Percentiles rank a stretch among this genome's conserved stretches.
phyloP scores from a whole-genome alignment of 1,140 invertebrate genomes.

The Trichonephila clavata region DNA sequence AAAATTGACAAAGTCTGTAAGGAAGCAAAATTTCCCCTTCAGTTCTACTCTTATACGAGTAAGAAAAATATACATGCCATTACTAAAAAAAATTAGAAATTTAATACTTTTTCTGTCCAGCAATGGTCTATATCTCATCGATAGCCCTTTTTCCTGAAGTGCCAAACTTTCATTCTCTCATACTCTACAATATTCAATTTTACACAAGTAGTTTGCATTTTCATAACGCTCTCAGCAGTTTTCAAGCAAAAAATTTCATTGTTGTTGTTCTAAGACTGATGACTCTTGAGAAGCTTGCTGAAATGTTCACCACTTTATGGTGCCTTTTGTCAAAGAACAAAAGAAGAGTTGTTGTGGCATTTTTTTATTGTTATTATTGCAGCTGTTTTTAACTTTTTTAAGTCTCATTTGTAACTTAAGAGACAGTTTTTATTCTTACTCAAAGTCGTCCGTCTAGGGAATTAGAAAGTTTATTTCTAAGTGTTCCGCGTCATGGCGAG shows the following conservation, averaged over 20 bases:
- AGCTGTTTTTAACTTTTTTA: neutral
- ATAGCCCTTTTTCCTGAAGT: neutral
- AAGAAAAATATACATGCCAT: too few relatives aligned
- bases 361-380: neutral
- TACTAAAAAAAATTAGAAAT: too few relatives aligned
- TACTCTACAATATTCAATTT: neutral
- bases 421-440: neutral
- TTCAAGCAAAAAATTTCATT: neutral
- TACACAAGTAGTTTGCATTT: neutral
- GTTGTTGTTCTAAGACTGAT: conserved; percentile 24
- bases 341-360: neutral
- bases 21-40: too few relatives aligned
- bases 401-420: neutral
- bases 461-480: neutral
- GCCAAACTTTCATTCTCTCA: neutral
- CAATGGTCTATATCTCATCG: neutral
- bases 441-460: neutral
- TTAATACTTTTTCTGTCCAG: too few relatives aligned
- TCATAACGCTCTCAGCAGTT: neutral
- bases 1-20: too few relatives aligned
- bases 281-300: neutral
- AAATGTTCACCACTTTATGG: neutral
- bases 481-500: neutral
- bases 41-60: too few relatives aligned
- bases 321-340: conserved; percentile 1